Evolutionary conservation across 2,113 vertebrate genomes (phyloP).

Genomic region (Daboia siamensis): DNA sequence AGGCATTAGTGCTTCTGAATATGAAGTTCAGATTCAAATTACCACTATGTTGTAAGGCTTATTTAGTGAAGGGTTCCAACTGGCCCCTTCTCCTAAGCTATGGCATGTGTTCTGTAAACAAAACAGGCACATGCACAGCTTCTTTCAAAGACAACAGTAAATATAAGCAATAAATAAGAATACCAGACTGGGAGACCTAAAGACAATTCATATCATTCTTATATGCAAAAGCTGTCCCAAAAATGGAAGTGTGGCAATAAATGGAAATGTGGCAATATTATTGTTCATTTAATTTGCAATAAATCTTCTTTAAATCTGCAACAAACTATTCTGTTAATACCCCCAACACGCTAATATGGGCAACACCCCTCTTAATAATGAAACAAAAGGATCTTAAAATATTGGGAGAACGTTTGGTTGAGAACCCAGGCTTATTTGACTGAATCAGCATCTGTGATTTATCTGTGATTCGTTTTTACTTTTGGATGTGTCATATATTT

Average conservation of each 20-base stretch:
- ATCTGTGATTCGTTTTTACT: background rate
- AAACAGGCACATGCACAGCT: background rate
- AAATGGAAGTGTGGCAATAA: background rate
- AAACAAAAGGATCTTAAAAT: background rate
- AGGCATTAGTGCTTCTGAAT: background rate
- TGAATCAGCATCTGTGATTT: background rate
- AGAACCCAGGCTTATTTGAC: background rate
- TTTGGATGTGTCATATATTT: background rate
- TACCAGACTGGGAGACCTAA: background rate
- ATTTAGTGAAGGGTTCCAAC: background rate
- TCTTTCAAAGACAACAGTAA: background rate
- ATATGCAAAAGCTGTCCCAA: background rate
- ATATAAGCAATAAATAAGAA: background rate
- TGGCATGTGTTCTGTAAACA: background rate
- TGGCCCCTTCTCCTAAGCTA: background rate
- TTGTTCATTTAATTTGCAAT: background rate
- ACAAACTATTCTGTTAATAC: background rate
- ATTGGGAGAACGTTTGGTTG: background rate
- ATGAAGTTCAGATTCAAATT: background rate
- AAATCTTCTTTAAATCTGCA: background rate
- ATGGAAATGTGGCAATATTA: background rate
- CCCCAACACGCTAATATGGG: background rate
- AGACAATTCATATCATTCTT: background rate
- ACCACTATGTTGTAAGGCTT: background rate
- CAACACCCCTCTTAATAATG: background rate